A percentile compares a stretch with the other conserved stretches of the same genome.
phyloP scores from a whole-genome alignment of 2,113 vertebrate genomes.

The Acinonyx jubatus region DNA sequence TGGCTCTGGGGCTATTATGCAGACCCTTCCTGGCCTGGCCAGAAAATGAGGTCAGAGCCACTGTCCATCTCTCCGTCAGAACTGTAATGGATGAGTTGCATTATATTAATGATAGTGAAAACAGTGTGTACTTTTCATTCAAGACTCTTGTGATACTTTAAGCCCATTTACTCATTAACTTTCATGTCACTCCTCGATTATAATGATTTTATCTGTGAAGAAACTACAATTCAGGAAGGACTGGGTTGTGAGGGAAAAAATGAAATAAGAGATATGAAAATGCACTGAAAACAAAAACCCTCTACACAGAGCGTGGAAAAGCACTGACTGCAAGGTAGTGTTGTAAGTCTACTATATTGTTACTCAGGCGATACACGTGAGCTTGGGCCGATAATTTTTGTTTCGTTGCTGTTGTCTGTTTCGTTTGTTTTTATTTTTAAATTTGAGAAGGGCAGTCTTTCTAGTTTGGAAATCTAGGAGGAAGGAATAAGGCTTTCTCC shows the following conservation, averaged over 20 bases:
- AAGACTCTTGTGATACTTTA: not conserved
- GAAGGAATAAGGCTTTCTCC: not conserved
- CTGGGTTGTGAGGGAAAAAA: not conserved
- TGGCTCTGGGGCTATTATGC: not conserved
- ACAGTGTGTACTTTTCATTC: not conserved
- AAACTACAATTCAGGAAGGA: not conserved
- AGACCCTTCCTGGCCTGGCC: not conserved
- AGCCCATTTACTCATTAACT: conserved; percentile 42
- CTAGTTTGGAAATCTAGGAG: not conserved
- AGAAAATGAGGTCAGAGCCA: conserved; percentile 8
- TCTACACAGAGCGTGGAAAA: not conserved
- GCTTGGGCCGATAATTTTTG: not conserved
- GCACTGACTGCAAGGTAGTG: not conserved
- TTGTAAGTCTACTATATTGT: not conserved
- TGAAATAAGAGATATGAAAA: not conserved
- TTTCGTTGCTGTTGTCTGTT: too few species aligned
- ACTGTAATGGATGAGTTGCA: not conserved
- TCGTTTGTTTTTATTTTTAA: not conserved
- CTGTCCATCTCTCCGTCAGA: not conserved
- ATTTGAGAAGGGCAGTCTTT: not conserved
- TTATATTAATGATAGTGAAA: conserved; percentile 38
- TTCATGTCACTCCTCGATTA: not conserved
- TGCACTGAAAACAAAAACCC: not conserved
- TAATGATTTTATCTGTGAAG: conserved; percentile 49
- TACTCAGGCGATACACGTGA: not conserved